Evolutionary conservation across 1,140 invertebrate genomes (phyloP), one percentile per base, ranked within the genome.

Genomic region (Epicauta chinensis): DNA sequence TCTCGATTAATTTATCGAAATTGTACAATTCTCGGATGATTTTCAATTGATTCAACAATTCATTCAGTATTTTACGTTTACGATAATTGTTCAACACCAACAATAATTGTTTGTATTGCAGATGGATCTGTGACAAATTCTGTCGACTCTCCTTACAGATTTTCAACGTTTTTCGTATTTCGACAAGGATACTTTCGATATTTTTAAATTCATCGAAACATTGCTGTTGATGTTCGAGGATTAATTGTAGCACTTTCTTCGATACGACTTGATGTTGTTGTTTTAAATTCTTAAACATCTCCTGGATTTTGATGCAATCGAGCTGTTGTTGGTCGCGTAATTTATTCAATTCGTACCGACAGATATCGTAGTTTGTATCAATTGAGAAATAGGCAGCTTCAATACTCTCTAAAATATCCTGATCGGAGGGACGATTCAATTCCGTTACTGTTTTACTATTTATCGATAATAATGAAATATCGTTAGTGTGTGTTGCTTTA

Each of bases 191-290:
- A 53, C 84, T 80, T 52, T 86, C 77, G 13, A 97, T 87, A 53
- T 86, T 81, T 41, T 84, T 75, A 58, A 97, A 87, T 69, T 97
- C 91, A 10, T 80, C 75, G 52, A 87, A 86, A 69, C 91, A 96
- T 2, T 83, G 77, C 56, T 81, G 83, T 44, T 94, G 84, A 56
- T 97, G 91, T 67, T 96, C 87, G 7, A 94, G 74, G 60, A 97
- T 95, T 12, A 96, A 74, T 58, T 94, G 88, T 0, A 94, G 79
- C 0, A 96, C 87, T 72, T 93, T 89, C 58, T 90, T 92, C 0
- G 91, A 93, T 0, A 97, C 89, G 17, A 93, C 89, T 69, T 84
- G 79, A 49, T 90, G 81, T 65, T 92, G 88, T 42, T 80, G 80
- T 49, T 81, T 77, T 12, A 91, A 70, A 52, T 79, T 76, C 53